Percentiles rank a stretch among this genome's conserved stretches.
These are phyloP conservation scores for Hydrozoanthus tunicans DNA, from an alignment of 64 coral and sea anemone genomes.

Conservation along the genomic window DNA sequence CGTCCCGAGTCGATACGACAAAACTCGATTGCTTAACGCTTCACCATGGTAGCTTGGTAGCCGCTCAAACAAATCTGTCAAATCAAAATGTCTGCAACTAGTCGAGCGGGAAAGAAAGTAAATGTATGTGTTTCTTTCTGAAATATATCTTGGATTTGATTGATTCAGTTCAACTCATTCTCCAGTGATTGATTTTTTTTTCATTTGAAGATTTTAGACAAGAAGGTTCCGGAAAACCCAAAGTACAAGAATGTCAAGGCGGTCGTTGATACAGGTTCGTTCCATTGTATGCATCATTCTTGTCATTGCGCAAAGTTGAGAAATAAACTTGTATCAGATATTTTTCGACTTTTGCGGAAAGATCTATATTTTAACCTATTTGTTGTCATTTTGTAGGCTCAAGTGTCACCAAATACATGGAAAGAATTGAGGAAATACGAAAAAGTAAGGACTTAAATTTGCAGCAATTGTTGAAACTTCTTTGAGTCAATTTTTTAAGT, in stretches of 20 bases:
- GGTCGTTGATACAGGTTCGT: slow-evolving; percentile 93
- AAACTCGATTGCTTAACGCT: slow-evolving; percentile 68
- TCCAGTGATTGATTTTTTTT: slow-evolving; percentile 12
- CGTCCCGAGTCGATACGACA: slow-evolving; percentile 11
- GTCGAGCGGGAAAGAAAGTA: slow-evolving; percentile 86
- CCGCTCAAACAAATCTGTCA: slow-evolving; percentile 63
- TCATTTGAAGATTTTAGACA: slow-evolving; percentile 81
- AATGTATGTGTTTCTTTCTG: slow-evolving; percentile 58
- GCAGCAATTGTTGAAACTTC: not conserved
- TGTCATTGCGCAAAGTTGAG: not conserved
- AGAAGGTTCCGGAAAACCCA: slow-evolving; percentile 94
- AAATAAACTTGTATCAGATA: no score
- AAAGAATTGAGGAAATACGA: slow-evolving; percentile 92
- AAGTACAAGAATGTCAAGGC: slow-evolving; percentile 92
- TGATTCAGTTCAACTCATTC: not conserved
- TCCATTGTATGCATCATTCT: slow-evolving; percentile 7
- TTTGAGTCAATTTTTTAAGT: not conserved
- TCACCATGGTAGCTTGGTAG: slow-evolving; percentile 77
- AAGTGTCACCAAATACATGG: slow-evolving; percentile 86
- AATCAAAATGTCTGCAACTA: slow-evolving; percentile 91
- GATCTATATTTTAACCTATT: slow-evolving; percentile 1
- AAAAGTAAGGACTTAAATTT: slow-evolving; percentile 69
- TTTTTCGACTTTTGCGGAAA: not conserved
- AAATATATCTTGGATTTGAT: no score
- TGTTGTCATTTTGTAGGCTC: slow-evolving; percentile 53